Conservation (phyloP, 2,888 invertebrate genomes). For the Phyllotreta cruciferae region DNA sequence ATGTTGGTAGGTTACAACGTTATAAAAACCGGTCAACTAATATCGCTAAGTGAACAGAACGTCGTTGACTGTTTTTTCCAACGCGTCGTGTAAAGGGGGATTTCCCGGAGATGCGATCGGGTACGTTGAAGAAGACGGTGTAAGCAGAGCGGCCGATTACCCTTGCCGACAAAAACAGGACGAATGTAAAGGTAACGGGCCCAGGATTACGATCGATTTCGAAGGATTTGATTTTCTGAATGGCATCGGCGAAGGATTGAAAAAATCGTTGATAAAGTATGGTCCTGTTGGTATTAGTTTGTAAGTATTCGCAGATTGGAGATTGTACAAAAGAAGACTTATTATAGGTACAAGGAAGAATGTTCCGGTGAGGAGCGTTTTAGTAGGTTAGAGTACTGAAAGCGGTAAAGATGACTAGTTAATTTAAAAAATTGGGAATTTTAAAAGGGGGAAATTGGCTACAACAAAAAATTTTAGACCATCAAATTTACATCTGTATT, state of each 20-base stretch:
- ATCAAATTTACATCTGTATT: too few species aligned
- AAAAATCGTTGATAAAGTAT: conserved; percentile 20
- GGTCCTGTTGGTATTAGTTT: conserved; percentile 31
- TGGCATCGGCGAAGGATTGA: conserved; percentile 21
- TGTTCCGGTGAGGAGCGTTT: conserved; percentile 27
- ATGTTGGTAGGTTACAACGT: conserved; percentile 35
- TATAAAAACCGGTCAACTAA: conserved; percentile 30
- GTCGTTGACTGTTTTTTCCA: conserved; percentile 45
- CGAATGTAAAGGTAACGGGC: conserved; percentile 16
- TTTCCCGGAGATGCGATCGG: conserved; percentile 27
- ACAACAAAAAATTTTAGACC: conserved; percentile 27
- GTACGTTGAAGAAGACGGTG: conserved; percentile 29
- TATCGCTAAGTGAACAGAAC: conserved; percentile 37
- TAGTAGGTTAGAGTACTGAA: conserved; percentile 35
- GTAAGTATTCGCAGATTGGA: conserved; percentile 31
- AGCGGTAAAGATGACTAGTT: conserved; percentile 60
- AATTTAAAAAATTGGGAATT: conserved; percentile 73
- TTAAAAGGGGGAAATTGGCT: conserved; percentile 42
- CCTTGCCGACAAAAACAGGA: conserved; percentile 31
- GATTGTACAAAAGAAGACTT: conserved; percentile 33
- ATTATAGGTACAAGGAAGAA: conserved; percentile 31
- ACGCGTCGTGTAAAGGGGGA: conserved; percentile 31
- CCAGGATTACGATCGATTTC: conserved; percentile 27
- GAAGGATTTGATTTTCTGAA: conserved; percentile 8
- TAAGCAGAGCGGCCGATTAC: conserved; percentile 32